These are phyloP conservation scores for Fragum whitleyi DNA, from an alignment of 2,888 invertebrate species.

Conservation along the genomic window DNA sequence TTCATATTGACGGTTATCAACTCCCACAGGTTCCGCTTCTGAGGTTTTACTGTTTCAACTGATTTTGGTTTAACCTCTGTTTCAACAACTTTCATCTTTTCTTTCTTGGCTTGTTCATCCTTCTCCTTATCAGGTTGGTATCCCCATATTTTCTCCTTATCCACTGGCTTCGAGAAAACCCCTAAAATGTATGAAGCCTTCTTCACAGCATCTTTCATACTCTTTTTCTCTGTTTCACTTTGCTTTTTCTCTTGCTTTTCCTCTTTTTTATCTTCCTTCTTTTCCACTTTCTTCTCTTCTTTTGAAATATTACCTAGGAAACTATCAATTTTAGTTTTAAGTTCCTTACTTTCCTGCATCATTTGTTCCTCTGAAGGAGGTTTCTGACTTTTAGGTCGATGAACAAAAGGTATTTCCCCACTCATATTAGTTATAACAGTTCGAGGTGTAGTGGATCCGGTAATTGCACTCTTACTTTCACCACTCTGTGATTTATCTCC, in stretches of 20 bases:
- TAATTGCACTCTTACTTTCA: slow-evolving; percentile 60
- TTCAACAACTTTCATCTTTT: slow-evolving; percentile 28
- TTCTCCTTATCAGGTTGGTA: slow-evolving; percentile 31
- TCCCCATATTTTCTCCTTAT: slow-evolving; percentile 51
- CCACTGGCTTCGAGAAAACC: slow-evolving; percentile 65
- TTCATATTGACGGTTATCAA: slow-evolving; percentile 70
- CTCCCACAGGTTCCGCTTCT: slow-evolving; percentile 72
- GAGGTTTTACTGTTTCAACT: slow-evolving; percentile 40
- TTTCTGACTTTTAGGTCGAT: slow-evolving; percentile 38
- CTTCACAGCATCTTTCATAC: slow-evolving; percentile 32
- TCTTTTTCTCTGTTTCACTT: slow-evolving; percentile 31
- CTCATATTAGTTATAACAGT: slow-evolving; percentile 59
- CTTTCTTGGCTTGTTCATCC: slow-evolving; percentile 31
- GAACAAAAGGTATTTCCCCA: slow-evolving; percentile 36
- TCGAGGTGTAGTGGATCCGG: slow-evolving; percentile 56
- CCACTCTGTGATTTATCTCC: slow-evolving; percentile 61
- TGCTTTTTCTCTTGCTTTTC: slow-evolving; percentile 41
- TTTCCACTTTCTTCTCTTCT: slow-evolving; percentile 40
- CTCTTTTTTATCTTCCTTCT: slow-evolving; percentile 32
- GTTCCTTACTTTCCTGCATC: slow-evolving; percentile 54
- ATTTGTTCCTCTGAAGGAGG: slow-evolving; percentile 60
- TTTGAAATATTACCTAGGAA: slow-evolving; percentile 55
- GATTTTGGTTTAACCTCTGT: slow-evolving; percentile 37
- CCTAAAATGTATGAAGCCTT: slow-evolving; percentile 62
- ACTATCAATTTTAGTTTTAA: slow-evolving; percentile 61